Base-by-base conservation (phyloP, 2,113 vertebrate genomes). In the Columbina picui region DNA sequence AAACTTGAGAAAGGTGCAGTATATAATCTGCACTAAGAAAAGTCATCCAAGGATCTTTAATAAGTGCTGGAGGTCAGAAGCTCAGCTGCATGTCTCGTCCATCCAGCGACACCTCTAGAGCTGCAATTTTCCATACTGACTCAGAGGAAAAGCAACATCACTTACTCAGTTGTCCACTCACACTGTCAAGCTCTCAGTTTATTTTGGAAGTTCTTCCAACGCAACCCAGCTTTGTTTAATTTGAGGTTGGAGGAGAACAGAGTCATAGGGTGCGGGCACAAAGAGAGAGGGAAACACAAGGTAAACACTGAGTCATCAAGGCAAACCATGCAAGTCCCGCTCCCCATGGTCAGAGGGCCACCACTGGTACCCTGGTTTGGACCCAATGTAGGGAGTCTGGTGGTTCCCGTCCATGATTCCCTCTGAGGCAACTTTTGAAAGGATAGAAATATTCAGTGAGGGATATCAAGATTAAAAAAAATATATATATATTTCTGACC, bases 151-250 rank as follows among this genome's bases (percentile, higher is more conserved):
- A 95, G 89, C 73, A 81, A 61, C 89, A 96, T 93, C 77, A 82
- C 87, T 95, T 90, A 89, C 56, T 91, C 82, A 84, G 6, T 56
- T 95, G 94, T 70, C 94, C 71, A 53, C 86, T 84, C 80, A 21
- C 43, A 22, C 84, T 71, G 85, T 96, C 80, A 93, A 92, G 45
- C 36, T 49, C 87, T 91, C 65, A 13, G 93, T 96, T 96, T 96
- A 87, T 94, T 96, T 96, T 97, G 96, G 94, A 96, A 84, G 61
- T 78, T 89, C 92, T 93, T 95, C 88, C 94, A 92, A 34, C 64
- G 75, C 29, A 65, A 84, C 68, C 8, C 9, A 3, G 49, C 80
- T 88, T 93, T 75, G 61, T 95, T 94, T 97, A 92, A 80, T 94
- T 94, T 93, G 77, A 90, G 90, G 80, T n/a, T 96, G 83, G 34